phyloP scores from a whole-genome alignment of 2,113 vertebrate genomes.

The Strix aluco region DNA sequence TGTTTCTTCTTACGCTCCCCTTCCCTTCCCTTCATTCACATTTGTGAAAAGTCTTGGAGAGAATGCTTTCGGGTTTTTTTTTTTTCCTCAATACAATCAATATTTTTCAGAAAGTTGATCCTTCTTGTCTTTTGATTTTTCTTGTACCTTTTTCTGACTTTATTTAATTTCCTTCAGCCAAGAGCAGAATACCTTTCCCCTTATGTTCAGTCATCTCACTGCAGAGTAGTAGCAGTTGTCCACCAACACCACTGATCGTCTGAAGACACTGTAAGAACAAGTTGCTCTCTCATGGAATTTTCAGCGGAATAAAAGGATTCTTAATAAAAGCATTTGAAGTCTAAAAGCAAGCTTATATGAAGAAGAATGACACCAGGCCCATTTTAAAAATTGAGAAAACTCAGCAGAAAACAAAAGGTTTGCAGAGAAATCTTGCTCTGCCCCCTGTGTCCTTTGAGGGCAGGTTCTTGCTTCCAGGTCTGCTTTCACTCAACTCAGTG shows the following conservation, averaged over 20 bases:
- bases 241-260: fast-evolving
- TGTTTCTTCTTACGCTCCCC: not conserved
- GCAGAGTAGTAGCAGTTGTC: not conserved
- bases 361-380: not conserved
- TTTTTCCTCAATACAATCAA: not conserved
- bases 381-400: not conserved
- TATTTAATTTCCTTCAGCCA: not conserved
- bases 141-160: not conserved
- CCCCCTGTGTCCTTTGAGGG: not conserved
- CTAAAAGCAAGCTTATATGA: not conserved
- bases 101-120: not conserved
- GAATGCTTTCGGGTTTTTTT: not conserved
- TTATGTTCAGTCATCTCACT: not conserved
- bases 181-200: not conserved
- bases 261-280: not conserved
- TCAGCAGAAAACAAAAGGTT: not conserved
- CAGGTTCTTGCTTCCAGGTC: not conserved
- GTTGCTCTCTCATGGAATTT: not conserved
- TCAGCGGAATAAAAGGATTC: not conserved
- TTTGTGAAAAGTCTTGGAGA: not conserved
- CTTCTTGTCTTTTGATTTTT: not conserved
- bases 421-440: not conserved
- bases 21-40: not conserved
- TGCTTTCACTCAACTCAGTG: not conserved
- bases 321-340: not conserved